Evolutionary conservation across 2,888 invertebrate species (phyloP), one percentile per base, ranked within the genome.

Genomic region (Platycnemis pennipes): DNA sequence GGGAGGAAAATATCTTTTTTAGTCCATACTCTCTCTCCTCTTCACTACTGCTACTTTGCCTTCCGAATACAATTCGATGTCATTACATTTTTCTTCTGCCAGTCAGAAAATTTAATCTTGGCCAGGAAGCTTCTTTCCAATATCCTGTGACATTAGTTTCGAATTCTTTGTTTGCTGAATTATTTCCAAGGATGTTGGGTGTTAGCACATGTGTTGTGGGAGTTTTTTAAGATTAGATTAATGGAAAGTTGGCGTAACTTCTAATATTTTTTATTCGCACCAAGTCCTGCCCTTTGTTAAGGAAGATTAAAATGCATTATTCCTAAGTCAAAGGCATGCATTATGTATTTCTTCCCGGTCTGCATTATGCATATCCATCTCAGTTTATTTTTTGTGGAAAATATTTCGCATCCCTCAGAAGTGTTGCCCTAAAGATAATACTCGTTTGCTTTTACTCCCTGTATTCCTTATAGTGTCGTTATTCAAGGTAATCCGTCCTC

Each of bases 291-390:
- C 37, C 37, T 37, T 37, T 11, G 77, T 37, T 13, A 77, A 11
- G 0, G 0, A 77, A 77, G 16, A 77, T 77, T 37, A 5, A 77
- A 77, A 37, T 77, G 37, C 31, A 37, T 77, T 31, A 37, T 77
- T 37, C 11, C 13, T 37, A 37, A 37, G 13, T 37, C 11, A n/a
- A n/a, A n/a, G 37, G 77, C 37, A 77, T 77, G 77, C 37, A 37
- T 77, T 77, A 77, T 77, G 77, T 77, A 77, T 77, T 4, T 77
- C 37, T 31, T 69, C 69, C 37, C 77, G 31, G 5, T 77, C 37
- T 77, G 77, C 37, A 77, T 77, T 37, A 77, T 77, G 77, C 77
- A 37, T 77, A 77, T 77, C 77, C 77, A 77, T 77, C 37, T 37
- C 37, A 26, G 37, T 11, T 77, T n/a, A n/a, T 37, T 13, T 0